These are phyloP conservation scores for Argyresthia albistria DNA, from an alignment of 2,888 invertebrate genomes.

Conservation along the genomic window DNA sequence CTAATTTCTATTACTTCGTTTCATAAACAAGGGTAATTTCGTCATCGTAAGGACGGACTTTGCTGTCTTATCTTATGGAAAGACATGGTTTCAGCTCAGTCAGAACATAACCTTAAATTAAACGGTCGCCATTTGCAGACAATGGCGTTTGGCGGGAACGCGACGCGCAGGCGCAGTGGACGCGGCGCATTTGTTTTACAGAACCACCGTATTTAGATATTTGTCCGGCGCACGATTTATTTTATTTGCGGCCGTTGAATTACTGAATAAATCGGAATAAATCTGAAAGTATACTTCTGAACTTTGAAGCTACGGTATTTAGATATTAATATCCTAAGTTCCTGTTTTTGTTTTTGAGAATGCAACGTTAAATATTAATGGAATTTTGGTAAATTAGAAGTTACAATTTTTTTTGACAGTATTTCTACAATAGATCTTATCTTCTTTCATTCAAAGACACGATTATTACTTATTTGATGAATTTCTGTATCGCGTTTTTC, in stretches of 20 bases:
- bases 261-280: background rate
- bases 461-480: too few species aligned
- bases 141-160: slow-evolving; percentile 51
- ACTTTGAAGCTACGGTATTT: too few species aligned
- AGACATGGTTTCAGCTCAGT: slow-evolving; percentile 29
- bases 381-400: too few species aligned
- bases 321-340: too few species aligned
- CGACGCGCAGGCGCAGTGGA: slow-evolving; percentile 21
- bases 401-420: too few species aligned
- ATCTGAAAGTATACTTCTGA: too few species aligned
- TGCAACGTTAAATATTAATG: too few species aligned
- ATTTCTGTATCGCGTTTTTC: too few species aligned
- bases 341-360: too few species aligned
- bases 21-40: background rate
- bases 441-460: too few species aligned
- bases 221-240: slow-evolving; percentile 1
- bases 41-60: background rate
- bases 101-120: slow-evolving; percentile 45
- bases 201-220: slow-evolving; percentile 15
- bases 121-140: slow-evolving; percentile 59
- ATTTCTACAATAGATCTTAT: too few species aligned
- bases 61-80: slow-evolving; percentile 12
- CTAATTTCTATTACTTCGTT: background rate
- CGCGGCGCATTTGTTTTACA: slow-evolving; percentile 13
- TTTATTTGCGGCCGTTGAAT: background rate